These are phyloP conservation scores for Molothrus aeneus DNA, from an alignment of 2,797 vertebrate species.

Conservation along the genomic window DNA sequence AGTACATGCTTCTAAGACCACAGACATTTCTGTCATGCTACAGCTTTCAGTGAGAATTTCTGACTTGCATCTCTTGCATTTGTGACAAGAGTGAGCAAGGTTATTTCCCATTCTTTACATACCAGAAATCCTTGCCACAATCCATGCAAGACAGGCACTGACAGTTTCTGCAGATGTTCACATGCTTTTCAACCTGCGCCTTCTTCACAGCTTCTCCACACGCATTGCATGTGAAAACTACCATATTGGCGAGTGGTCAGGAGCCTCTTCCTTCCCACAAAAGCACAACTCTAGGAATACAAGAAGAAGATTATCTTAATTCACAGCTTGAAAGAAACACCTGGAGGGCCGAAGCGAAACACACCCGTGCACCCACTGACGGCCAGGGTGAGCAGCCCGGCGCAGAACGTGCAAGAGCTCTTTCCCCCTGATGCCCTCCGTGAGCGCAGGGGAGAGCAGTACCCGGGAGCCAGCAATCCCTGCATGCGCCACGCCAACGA, in stretches of 20 bases:
- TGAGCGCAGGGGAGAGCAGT: rapidly evolving
- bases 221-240: slow-evolving; percentile 91
- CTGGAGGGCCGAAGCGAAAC: neutral
- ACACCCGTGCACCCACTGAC: rapidly evolving
- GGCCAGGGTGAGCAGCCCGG: rapidly evolving
- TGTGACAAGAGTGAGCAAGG: neutral
- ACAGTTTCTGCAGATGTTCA: slow-evolving; percentile 82
- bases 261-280: neutral
- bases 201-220: slow-evolving; percentile 97
- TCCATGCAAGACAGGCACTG: slow-evolving; percentile 94
- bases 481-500: too few species aligned
- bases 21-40: neutral
- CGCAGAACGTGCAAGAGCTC: rapidly evolving
- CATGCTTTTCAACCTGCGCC: slow-evolving; percentile 92
- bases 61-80: neutral
- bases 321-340: neutral
- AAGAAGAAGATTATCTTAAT: neutral
- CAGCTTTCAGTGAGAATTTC: neutral
- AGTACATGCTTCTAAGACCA: neutral
- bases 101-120: slow-evolving; percentile 6
- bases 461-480: rapidly evolving
- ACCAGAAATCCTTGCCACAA: slow-evolving; percentile 97
- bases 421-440: rapidly evolving
- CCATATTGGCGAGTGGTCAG: slow-evolving; percentile 77
- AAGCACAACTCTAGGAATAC: neutral